Evolutionary conservation across 2,113 vertebrate genomes (phyloP).

Genomic region (Helogale parvula): DNA sequence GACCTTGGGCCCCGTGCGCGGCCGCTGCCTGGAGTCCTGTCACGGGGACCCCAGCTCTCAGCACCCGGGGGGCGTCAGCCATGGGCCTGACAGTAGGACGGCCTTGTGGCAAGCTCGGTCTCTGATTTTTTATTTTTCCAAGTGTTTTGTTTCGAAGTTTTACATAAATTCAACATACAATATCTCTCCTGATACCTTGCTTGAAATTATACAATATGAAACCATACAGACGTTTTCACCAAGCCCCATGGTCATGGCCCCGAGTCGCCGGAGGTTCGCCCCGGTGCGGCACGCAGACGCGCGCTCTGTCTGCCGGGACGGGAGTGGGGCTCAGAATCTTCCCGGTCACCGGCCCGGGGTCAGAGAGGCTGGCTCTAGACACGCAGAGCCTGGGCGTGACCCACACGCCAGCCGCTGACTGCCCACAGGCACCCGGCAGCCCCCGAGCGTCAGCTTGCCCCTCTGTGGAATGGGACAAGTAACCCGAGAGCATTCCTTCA

Average conservation of each 20-base stretch:
- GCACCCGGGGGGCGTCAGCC: fast-evolving
- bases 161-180: background rate
- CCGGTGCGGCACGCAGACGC: fast-evolving
- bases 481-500: background rate
- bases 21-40: background rate
- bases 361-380: background rate
- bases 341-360: fast-evolving
- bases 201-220: background rate
- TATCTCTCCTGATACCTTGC: background rate
- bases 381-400: fast-evolving
- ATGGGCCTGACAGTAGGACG: no score
- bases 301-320: fast-evolving
- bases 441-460: background rate
- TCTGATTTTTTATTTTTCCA: background rate
- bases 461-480: background rate
- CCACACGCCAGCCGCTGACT: no score
- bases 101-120: fast-evolving
- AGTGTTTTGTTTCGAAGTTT: background rate
- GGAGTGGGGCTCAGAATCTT: background rate
- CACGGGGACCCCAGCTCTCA: fast-evolving
- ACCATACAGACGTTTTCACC: fast-evolving
- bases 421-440: fast-evolving
- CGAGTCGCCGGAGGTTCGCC: fast-evolving
- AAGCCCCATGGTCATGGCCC: fast-evolving
- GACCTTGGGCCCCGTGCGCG: background rate